Evolutionary conservation across 2,113 vertebrate species (phyloP).

Genomic region (Progne subis): DNA sequence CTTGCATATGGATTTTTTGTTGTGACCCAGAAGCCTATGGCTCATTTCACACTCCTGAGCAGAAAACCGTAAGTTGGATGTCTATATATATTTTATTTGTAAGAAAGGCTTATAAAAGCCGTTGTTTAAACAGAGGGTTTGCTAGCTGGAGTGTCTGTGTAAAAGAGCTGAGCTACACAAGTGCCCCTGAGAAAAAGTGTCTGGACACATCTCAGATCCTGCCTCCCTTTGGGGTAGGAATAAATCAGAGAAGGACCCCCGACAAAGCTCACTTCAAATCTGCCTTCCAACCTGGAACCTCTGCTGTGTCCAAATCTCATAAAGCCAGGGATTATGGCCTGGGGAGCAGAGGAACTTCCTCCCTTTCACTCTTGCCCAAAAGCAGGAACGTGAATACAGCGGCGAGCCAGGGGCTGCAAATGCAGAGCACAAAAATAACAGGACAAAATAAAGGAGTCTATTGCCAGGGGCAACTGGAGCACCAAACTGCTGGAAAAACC

Average conservation of each 20-base stretch:
- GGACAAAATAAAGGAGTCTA: neutral
- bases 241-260: neutral
- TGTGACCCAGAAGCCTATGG: neutral
- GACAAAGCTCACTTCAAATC: neutral
- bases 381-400: neutral
- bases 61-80: neutral
- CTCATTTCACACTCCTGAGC: neutral
- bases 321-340: neutral
- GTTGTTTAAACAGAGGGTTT: constrained; percentile 22
- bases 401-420: neutral
- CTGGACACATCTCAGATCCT: constrained; percentile 7
- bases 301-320: neutral
- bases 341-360: neutral
- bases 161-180: constrained; percentile 7
- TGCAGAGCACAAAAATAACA: neutral
- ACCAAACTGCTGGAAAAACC: neutral
- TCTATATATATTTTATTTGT: neutral
- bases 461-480: neutral
- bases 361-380: neutral
- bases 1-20: neutral
- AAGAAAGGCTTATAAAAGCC: neutral
- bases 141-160: neutral
- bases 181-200: constrained; percentile 44
- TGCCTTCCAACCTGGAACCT: neutral
- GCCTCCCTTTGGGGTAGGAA: neutral